A percentile compares a stretch with the other conserved stretches of the same genome.
Evolutionary conservation across 2,113 vertebrate species (phyloP).

Genomic region (Emydocephalus ijimae): DNA sequence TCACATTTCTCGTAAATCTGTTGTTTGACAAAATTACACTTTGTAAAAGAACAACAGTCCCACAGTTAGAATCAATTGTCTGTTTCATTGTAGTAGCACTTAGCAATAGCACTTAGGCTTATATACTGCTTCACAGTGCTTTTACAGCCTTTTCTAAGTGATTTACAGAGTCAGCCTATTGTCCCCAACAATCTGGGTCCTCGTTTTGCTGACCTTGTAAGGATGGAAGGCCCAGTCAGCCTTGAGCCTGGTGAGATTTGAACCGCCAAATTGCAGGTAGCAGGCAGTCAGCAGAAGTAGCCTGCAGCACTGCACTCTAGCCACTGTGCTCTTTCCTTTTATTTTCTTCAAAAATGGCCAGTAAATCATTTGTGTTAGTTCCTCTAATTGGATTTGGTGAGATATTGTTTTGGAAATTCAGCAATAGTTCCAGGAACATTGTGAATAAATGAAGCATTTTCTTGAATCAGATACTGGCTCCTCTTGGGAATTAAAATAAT

Average conservation of each 20-base stretch:
- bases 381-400: background rate
- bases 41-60: background rate
- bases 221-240: too few relatives aligned
- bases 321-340: background rate
- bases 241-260: too few relatives aligned
- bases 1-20: background rate
- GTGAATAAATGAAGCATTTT: background rate
- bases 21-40: fast-evolving
- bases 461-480: background rate
- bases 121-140: too few relatives aligned
- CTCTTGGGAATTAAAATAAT: background rate
- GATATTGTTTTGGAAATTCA: background rate
- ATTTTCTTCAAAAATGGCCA: background rate
- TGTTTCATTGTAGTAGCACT: background rate
- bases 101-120: background rate
- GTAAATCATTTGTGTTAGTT: background rate
- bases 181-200: too few relatives aligned
- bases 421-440: background rate
- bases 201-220: too few relatives aligned
- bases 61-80: background rate
- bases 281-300: too few relatives aligned
- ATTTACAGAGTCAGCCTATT: too few relatives aligned
- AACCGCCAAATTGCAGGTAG: too few relatives aligned
- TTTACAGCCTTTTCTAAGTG: too few relatives aligned
- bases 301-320: too few relatives aligned